phyloP scores from a whole-genome alignment of 2,797 vertebrate species.

The Cyclura pinguis region DNA sequence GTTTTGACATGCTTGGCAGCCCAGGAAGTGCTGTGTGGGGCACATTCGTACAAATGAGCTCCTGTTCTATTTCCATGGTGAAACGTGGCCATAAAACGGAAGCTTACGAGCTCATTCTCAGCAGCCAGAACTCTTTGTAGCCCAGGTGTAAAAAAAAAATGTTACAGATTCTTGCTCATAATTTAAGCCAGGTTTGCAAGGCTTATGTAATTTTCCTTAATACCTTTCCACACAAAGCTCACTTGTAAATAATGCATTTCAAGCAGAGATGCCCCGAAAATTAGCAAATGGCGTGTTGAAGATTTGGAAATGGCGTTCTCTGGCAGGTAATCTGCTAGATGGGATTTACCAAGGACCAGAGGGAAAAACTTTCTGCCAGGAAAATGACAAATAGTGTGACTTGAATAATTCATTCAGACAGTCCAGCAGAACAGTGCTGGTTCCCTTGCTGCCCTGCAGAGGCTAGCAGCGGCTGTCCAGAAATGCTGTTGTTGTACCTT shows the following conservation, averaged over 20 bases:
- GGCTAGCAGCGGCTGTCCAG: slow-evolving; percentile 20
- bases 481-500: slow-evolving; percentile 32
- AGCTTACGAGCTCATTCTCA: slow-evolving; percentile 39
- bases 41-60: slow-evolving; percentile 25
- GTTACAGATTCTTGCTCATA: slow-evolving; percentile 12
- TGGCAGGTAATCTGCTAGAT: slow-evolving; percentile 43
- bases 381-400: slow-evolving; percentile 27
- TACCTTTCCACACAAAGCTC: slow-evolving; percentile 27
- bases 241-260: slow-evolving; percentile 22
- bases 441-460: slow-evolving; percentile 32
- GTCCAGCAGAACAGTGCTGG: neutral
- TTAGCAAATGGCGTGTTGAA: slow-evolving; percentile 29
- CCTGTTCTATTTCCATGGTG: slow-evolving; percentile 24
- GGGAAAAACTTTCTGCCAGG: slow-evolving; percentile 42
- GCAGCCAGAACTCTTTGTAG: neutral
- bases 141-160: neutral
- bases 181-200: slow-evolving; percentile 19
- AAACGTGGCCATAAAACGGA: neutral
- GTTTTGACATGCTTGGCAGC: slow-evolving; percentile 13
- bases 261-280: neutral
- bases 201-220: slow-evolving; percentile 27
- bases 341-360: slow-evolving; percentile 21
- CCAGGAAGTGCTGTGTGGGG: slow-evolving; percentile 22
- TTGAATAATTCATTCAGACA: slow-evolving; percentile 54
- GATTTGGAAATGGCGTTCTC: fast-evolving